phyloP scores from a whole-genome alignment of 2,113 vertebrate species.

The Corynorhinus townsendii region DNA sequence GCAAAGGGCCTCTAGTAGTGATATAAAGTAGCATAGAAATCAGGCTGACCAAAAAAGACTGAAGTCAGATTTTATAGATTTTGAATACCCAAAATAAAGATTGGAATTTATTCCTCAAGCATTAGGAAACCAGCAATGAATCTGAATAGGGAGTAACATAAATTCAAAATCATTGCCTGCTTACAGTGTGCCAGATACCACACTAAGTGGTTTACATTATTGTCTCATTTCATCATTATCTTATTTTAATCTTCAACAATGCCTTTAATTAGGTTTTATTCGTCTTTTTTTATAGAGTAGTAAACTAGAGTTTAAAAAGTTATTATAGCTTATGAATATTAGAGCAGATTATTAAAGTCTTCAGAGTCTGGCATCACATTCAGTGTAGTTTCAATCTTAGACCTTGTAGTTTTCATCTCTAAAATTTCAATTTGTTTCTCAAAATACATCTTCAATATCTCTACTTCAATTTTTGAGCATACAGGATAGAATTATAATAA shows the following conservation, averaged over 20 bases:
- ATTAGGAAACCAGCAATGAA: neutral
- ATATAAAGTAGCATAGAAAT: neutral
- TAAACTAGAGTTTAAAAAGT: neutral
- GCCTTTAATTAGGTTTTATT: neutral
- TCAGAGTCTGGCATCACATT: conserved; percentile 28
- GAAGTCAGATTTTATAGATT: neutral
- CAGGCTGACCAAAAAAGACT: neutral
- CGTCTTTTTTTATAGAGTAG: neutral
- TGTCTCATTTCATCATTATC: neutral
- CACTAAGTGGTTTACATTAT: neutral
- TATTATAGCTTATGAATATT: conserved; percentile 12
- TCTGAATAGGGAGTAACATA: neutral
- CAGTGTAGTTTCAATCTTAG: neutral
- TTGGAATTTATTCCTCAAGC: neutral
- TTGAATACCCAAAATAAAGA: neutral
- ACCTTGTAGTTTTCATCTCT: neutral
- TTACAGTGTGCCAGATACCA: neutral
- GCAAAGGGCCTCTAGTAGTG: neutral
- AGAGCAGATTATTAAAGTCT: conserved; percentile 18
- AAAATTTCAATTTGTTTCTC: conserved; percentile 17
- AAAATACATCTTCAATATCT: neutral
- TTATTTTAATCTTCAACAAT: conserved; percentile 5
- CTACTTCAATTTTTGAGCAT: conserved; percentile 30
- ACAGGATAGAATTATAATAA: neutral
- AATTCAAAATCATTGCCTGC: neutral